A percentile compares a stretch with the other conserved stretches of the same genome.
Conservation (phyloP, 2,113 vertebrate genomes). For the Hystrix brachyura region DNA sequence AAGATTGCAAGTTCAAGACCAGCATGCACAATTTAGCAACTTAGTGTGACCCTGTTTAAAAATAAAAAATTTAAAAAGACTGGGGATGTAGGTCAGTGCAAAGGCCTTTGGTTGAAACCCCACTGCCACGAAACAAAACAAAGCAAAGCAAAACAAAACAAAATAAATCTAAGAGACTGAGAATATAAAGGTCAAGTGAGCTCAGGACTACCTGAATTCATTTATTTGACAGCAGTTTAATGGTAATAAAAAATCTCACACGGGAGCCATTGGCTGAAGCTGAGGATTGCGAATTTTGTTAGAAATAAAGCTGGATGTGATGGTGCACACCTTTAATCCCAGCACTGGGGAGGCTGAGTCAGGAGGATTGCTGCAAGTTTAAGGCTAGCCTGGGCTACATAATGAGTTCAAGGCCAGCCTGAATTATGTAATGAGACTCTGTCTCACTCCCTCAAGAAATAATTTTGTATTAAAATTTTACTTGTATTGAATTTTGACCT, state of each 20-base stretch:
- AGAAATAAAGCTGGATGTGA: neutral
- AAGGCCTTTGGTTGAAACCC: neutral
- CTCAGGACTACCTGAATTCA: neutral
- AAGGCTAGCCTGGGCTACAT: too few relatives aligned
- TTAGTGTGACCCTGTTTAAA: too few relatives aligned
- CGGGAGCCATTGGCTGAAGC: neutral
- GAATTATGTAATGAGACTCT: too few relatives aligned
- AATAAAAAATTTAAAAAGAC: neutral
- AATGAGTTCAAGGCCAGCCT: too few relatives aligned
- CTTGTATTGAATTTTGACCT: conserved; percentile 25
- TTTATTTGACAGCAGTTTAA: neutral
- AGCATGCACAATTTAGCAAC: neutral
- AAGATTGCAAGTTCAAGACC: neutral
- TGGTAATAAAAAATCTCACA: neutral
- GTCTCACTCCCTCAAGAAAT: too few relatives aligned
- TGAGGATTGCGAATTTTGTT: neutral
- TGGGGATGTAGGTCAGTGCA: neutral
- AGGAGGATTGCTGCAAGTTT: too few relatives aligned
- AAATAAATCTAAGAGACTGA: neutral
- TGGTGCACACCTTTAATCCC: too few relatives aligned
- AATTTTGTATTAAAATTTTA: conserved; percentile 31
- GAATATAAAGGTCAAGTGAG: neutral
- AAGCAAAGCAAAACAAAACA: too few relatives aligned
- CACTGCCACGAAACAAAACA: neutral
- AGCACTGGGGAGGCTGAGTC: too few relatives aligned